Evolutionary conservation across 2,797 vertebrate genomes (phyloP).

Genomic region (Phaenicophaeus curvirostris): DNA sequence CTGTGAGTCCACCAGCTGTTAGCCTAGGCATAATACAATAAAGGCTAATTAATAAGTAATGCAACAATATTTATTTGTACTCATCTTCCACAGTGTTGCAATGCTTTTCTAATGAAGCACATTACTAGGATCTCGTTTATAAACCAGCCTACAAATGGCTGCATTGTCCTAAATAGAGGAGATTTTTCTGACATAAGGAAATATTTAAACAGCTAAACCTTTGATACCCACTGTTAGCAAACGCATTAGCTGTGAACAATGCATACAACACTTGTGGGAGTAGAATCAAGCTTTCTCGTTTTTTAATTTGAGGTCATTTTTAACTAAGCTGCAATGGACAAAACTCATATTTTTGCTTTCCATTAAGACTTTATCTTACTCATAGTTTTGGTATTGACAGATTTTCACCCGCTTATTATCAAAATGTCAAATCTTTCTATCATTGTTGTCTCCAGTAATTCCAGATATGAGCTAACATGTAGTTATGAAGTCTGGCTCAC

Average conservation of each 20-base stretch:
- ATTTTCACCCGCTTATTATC: background rate
- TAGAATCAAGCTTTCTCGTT: background rate
- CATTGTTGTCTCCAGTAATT: background rate
- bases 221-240: background rate
- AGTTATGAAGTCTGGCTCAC: background rate
- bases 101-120: background rate
- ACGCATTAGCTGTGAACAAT: background rate
- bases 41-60: background rate
- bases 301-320: background rate
- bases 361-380: background rate
- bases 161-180: background rate
- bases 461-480: background rate
- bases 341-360: background rate
- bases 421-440: background rate
- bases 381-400: background rate
- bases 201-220: background rate
- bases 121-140: background rate
- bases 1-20: background rate
- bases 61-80: background rate
- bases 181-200: background rate
- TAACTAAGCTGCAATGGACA: background rate
- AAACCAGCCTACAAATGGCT: background rate
- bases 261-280: background rate
- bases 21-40: background rate
- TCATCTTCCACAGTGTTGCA: background rate